Evolutionary conservation across 2,113 vertebrate species (phyloP), one percentile per base, ranked within the genome.

Genomic region (Rhineura floridana): DNA sequence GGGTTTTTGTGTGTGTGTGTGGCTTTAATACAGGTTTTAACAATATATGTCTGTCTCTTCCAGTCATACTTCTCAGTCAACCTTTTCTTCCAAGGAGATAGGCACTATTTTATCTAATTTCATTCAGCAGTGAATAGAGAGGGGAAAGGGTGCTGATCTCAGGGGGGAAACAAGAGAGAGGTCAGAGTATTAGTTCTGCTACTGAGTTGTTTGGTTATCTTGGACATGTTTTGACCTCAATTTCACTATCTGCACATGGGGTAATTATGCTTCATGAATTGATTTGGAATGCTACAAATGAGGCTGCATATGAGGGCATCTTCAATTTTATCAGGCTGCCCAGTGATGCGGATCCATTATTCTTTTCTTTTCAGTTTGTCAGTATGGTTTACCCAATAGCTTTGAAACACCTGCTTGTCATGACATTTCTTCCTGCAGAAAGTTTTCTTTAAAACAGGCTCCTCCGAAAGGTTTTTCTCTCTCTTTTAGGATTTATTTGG

Each of bases 261-360:
- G 17, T 44, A 52, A 84, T 28, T 9, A 59, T 30, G 76, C 88
- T 84, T 88, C 70, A 15, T 72, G 0, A 0, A 0, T 0, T 69
- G 42, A 62, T 86, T 84, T 86, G 28, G 55, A 59, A 84, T 82
- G 23, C 30, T 87, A 75, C n/a, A 75, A n/a, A 30, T 72, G 55
- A 59, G 79, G 59, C 62, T 28, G 17, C 0, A 0, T 0, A 0
- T 5, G 52, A 46, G 46, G 70, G 48, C 1, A 77, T 10, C 59
- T 0, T 0, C 72, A 25, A 12, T 46, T 15, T 0, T 1, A 19
- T 25, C 1, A 0, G 48, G 17, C 10, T 0, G 46, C 30, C 30
- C 39, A 81, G 4, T 0, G 0, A 8, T 0, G 0, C 65, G 4
- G 0, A 0, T 33, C 76, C 33, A 10, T 23, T 76, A 33, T 39